phyloP scores from a whole-genome alignment of 2,113 vertebrate species.

The Oreochromis spilurus region DNA sequence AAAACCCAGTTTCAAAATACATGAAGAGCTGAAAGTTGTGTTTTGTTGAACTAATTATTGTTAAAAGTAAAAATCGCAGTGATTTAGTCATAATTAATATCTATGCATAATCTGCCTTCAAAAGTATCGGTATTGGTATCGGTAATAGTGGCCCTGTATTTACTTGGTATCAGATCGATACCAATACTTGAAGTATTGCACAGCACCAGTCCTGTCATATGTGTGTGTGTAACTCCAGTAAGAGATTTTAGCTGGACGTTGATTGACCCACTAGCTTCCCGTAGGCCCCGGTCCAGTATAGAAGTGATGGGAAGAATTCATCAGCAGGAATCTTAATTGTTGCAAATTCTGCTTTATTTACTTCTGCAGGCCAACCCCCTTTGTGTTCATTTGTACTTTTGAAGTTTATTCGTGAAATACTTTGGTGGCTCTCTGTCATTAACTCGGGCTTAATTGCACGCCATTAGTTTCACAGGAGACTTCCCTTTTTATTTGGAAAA shows the following conservation, averaged over 20 bases:
- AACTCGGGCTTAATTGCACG: conserved; percentile 17
- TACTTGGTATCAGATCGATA: background rate
- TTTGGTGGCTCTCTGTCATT: conserved; percentile 20
- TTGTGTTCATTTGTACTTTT: background rate
- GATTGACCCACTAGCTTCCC: conserved; percentile 24
- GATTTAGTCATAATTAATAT: background rate
- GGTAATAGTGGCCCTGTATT: background rate
- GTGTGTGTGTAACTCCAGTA: background rate
- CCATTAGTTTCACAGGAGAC: conserved; percentile 27
- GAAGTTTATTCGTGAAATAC: background rate
- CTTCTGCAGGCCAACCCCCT: background rate
- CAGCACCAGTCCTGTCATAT: background rate
- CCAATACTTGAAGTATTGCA: background rate
- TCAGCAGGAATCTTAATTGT: conserved; percentile 1
- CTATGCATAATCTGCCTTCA: background rate
- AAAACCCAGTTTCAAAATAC: background rate
- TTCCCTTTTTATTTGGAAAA: conserved; percentile 1
- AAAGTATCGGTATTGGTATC: background rate
- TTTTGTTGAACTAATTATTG: background rate
- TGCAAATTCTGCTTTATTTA: conserved; percentile 2
- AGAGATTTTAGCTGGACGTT: background rate
- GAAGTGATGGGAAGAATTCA: background rate
- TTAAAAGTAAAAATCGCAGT: background rate
- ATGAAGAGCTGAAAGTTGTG: background rate
- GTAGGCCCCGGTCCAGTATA: background rate